Evolutionary conservation across 2,888 invertebrate genomes (phyloP).

Genomic region (Scaptomyza reducta): DNA sequence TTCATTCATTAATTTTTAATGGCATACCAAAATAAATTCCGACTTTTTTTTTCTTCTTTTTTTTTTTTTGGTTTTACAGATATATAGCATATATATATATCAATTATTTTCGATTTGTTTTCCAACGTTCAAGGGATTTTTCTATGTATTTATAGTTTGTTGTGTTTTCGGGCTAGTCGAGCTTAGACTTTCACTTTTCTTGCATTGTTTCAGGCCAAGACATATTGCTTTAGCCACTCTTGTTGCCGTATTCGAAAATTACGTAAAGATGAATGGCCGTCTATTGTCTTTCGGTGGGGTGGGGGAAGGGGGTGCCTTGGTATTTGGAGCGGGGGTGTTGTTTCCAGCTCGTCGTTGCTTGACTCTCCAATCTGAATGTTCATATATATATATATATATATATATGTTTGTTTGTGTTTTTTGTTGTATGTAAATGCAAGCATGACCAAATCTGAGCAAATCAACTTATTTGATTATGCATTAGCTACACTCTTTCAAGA

Average conservation of each 20-base stretch:
- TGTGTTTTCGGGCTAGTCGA: conserved; percentile 24
- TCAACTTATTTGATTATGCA: conserved; percentile 20
- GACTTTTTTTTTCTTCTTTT: conserved; percentile 10
- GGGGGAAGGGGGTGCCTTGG: conserved; percentile 21
- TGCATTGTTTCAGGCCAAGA: conserved; percentile 68
- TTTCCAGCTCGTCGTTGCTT: conserved; percentile 48
- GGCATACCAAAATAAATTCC: conserved; percentile 34
- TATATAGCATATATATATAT: conserved; percentile 4
- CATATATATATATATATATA: conserved; percentile 16
- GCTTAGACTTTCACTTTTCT: conserved; percentile 71
- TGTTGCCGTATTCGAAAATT: conserved; percentile 59
- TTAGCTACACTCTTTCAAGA: background rate
- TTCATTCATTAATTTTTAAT: conserved; percentile 67
- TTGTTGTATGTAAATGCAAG: conserved; percentile 6
- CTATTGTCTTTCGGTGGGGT: conserved; percentile 55
- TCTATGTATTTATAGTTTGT: conserved; percentile 1
- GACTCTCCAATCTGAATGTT: conserved; percentile 40
- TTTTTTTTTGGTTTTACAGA: too few relatives aligned
- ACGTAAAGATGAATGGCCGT: conserved; percentile 77
- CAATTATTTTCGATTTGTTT: conserved; percentile 52
- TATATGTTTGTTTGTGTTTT: background rate
- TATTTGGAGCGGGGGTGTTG: conserved; percentile 59
- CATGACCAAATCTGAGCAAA: conserved; percentile 20
- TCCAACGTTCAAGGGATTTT: conserved; percentile 1
- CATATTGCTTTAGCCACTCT: conserved; percentile 27